Evolutionary conservation across 2,888 invertebrate species (phyloP), one percentile per base, ranked within the genome.

Genomic region (Anorthoa munda): DNA sequence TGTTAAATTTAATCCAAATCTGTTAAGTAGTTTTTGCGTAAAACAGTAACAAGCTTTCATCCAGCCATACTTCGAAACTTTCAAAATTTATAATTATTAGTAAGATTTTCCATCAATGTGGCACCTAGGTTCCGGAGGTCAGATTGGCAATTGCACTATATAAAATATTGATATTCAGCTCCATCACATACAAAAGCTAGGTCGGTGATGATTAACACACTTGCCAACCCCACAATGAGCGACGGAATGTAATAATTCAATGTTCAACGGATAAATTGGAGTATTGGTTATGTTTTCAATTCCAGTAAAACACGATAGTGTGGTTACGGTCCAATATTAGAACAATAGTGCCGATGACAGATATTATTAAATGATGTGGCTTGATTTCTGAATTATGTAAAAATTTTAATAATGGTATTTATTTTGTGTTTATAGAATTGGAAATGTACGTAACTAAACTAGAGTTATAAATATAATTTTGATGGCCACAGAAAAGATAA

Each of bases 281-380:
- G 53, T 79, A 68, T 55, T 48, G 65, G 48, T 23, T 71, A 39
- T 12, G 45, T 72, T 78, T 78, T 55, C 82, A 69, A 73, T 69
- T 64, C 0, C 13, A 69, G 26, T n/a, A 39, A 45, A n/a, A 58
- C 46, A 15, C 3, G 18, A 66, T 46, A 48, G 2, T 66, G 50
- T 75, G 75, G 58, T 53, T 63, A 48, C 11, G 1, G 51, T 9
- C 4, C 4, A 64, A 64, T 81, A 64, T 75, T 58, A 31, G 51
- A 59, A 76, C 39, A 45, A 74, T 48, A 46, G 2, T 39, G 55
- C 55, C 11, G 23, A 46, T 81, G 60, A 51, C 23, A 55, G 4
- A n/a, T 72, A 5, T 46, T 31, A 21, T n/a, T n/a, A 23, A 31
- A 56, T 23, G 21, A 39, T 50, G 48, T 23, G n/a, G 39, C 23